Evolutionary conservation across 2,888 invertebrate species (phyloP).

Genomic region (Rhogogaster chlorosoma): DNA sequence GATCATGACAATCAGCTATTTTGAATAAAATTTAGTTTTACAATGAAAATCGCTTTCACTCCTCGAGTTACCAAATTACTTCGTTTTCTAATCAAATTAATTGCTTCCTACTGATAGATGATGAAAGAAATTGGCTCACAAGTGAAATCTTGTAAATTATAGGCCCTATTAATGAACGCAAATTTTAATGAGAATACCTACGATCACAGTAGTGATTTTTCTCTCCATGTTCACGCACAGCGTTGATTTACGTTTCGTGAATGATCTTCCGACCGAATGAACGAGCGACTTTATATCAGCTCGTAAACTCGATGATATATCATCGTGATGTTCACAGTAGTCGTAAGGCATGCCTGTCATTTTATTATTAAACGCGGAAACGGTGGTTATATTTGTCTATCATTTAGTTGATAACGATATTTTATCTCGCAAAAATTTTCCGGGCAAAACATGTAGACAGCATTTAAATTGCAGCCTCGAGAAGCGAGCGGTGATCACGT

Average conservation of each 20-base stretch:
- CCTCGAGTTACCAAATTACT: background rate
- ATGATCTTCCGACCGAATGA: slow-evolving; percentile 10
- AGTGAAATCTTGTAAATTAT: background rate
- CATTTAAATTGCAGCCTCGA: background rate
- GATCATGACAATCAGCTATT: slow-evolving; percentile 6
- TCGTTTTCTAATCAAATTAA: background rate
- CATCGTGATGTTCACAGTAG: slow-evolving; percentile 3
- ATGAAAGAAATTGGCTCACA: background rate
- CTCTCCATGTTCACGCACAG: slow-evolving; percentile 1
- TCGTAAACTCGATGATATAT: slow-evolving; percentile 7
- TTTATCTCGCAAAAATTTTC: slow-evolving; percentile 27
- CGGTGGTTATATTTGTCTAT: background rate
- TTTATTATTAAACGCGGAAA: background rate
- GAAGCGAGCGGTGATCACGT: background rate
- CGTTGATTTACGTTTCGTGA: background rate
- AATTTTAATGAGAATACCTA: background rate
- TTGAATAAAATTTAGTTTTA: background rate
- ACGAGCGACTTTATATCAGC: slow-evolving; percentile 28
- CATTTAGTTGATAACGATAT: slow-evolving; percentile 24
- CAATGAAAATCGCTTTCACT: background rate
- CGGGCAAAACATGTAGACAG: background rate
- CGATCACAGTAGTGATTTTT: background rate
- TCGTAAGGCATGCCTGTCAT: background rate
- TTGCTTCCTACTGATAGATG: background rate
- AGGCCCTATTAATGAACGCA: background rate